These are phyloP conservation scores for Chionomys nivalis DNA, from an alignment of 2,113 vertebrate species.

Conservation along the genomic window DNA sequence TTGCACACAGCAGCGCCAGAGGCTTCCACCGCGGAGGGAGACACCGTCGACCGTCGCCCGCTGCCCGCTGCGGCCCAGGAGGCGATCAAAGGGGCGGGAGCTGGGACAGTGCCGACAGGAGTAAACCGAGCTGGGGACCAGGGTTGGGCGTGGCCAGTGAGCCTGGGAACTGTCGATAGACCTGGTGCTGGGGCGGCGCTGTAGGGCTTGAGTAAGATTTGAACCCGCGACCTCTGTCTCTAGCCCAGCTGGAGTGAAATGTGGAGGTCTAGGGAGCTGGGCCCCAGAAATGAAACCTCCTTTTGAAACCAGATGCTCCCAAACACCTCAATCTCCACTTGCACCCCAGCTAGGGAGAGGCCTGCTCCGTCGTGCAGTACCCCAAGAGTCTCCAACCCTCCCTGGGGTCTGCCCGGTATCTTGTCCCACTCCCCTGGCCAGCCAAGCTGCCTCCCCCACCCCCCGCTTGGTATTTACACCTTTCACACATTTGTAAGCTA, in stretches of 20 bases:
- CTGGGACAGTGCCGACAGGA: neutral
- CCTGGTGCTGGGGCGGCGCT: neutral
- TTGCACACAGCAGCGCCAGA: constrained; percentile 74
- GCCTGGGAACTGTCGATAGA: neutral
- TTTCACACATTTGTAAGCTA: constrained; percentile 84
- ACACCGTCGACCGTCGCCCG: constrained; percentile 37
- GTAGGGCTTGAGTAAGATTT: constrained; percentile 10
- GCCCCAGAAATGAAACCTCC: neutral
- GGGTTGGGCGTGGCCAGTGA: neutral
- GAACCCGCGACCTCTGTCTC: constrained; percentile 58
- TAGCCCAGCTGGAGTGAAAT: neutral
- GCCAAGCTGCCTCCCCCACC: constrained; percentile 61
- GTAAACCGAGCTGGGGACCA: neutral
- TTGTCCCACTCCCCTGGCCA: neutral
- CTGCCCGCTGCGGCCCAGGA: neutral
- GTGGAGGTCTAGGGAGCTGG: neutral
- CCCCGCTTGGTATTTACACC: constrained; percentile 81
- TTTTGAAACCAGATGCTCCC: neutral
- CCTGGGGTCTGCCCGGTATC: neutral
- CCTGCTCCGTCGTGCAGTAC: neutral
- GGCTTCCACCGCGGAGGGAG: constrained; percentile 75
- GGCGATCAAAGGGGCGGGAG: neutral
- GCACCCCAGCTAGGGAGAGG: neutral
- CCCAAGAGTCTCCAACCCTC: neutral
- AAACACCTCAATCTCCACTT: neutral